Percentiles rank a stretch among this genome's conserved stretches.
phyloP scores from a whole-genome alignment of 1,140 invertebrate species.

The Drosophila sproati region DNA sequence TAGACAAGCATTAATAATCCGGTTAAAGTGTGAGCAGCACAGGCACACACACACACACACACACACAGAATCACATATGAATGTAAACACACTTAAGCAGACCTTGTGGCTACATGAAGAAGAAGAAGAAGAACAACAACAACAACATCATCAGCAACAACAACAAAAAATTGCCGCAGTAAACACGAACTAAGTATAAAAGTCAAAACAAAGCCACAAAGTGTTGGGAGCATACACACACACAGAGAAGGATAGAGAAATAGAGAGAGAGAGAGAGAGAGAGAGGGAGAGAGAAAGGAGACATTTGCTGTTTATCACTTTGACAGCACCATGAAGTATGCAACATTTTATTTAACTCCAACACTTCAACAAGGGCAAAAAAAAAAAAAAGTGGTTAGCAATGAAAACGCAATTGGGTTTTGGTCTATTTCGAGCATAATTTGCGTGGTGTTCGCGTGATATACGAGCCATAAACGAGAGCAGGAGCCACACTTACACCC shows the following conservation, averaged over 20 bases:
- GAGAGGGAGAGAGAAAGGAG: slow-evolving; percentile 4
- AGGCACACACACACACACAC: slow-evolving; percentile 23
- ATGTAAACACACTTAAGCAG: slow-evolving; percentile 78
- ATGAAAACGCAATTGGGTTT: slow-evolving; percentile 65
- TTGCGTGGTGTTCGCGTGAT: slow-evolving; percentile 56
- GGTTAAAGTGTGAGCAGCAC: slow-evolving; percentile 73
- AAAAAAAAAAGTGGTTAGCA: slow-evolving; percentile 22
- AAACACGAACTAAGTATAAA: slow-evolving; percentile 82
- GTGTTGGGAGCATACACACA: slow-evolving; percentile 62
- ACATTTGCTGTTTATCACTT: slow-evolving; percentile 57
- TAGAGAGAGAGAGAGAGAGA: neutral
- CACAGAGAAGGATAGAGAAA: neutral
- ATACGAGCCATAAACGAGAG: slow-evolving; percentile 56
- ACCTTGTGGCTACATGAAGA: slow-evolving; percentile 71
- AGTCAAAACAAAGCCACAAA: slow-evolving; percentile 82
- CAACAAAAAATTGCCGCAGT: slow-evolving; percentile 54
- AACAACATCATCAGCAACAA: slow-evolving; percentile 16
- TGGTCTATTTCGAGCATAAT: slow-evolving; percentile 55
- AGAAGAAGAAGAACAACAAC: slow-evolving; percentile 53
- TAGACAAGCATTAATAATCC: slow-evolving; percentile 82
- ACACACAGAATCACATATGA: slow-evolving; percentile 26
- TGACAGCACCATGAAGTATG: slow-evolving; percentile 60
- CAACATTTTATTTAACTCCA: slow-evolving; percentile 59
- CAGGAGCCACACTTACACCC: slow-evolving; percentile 1
- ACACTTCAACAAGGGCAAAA: slow-evolving; percentile 32